Evolutionary conservation across 2,113 vertebrate species (phyloP).

Genomic region (Onychostoma macrolepis): DNA sequence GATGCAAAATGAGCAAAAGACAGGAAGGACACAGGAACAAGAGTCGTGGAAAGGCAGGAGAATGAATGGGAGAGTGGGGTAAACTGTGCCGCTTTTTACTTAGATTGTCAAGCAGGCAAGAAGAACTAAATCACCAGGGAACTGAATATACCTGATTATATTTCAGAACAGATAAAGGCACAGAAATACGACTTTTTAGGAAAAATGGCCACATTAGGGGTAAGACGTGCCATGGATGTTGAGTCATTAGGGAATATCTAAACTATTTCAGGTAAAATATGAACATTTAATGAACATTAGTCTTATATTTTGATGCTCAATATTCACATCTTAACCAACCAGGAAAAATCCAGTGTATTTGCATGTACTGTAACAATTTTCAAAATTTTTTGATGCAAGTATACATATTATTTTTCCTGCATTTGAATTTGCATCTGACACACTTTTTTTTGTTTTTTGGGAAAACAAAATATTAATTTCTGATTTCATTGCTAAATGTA

Average conservation of each 20-base stretch:
- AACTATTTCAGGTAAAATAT: background rate
- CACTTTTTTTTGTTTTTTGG: too few relatives aligned
- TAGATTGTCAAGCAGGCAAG: background rate
- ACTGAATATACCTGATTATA: background rate
- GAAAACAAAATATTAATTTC: background rate
- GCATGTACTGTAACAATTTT: background rate
- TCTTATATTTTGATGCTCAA: background rate
- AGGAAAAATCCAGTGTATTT: background rate
- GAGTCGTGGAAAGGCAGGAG: slow-evolving; percentile 15
- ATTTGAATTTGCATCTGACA: background rate
- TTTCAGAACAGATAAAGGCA: background rate
- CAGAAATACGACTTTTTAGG: background rate
- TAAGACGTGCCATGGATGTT: background rate
- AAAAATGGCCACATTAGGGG: background rate
- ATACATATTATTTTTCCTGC: background rate
- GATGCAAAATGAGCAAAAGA: slow-evolving; percentile 1
- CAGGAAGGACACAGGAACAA: background rate
- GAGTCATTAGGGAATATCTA: background rate
- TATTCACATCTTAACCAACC: background rate
- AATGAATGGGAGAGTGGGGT: slow-evolving; percentile 2
- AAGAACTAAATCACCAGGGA: background rate
- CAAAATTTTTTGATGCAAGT: too few relatives aligned
- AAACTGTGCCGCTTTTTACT: background rate
- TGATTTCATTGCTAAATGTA: background rate
- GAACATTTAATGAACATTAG: background rate